Evolutionary conservation across 1,140 invertebrate genomes (phyloP).

Genomic region (Aphis gossypii): DNA sequence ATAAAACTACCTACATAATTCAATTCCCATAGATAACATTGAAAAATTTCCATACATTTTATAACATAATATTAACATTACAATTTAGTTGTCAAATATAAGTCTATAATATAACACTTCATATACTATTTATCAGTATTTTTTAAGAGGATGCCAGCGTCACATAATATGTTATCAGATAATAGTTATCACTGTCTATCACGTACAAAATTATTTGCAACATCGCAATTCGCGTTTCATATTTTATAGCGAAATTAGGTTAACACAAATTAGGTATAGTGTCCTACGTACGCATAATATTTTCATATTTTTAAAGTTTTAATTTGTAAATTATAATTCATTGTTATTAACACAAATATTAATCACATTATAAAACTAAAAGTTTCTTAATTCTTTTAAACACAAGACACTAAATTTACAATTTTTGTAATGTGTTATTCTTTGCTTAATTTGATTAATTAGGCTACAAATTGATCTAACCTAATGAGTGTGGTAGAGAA

Average conservation of each 20-base stretch:
- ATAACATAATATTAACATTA: background rate
- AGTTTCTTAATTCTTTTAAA: background rate
- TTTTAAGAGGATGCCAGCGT: background rate
- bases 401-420: background rate
- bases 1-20: background rate
- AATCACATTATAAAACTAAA: background rate
- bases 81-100: slow-evolving; percentile 9
- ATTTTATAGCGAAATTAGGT: background rate
- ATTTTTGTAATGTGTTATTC: background rate
- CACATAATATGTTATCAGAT: slow-evolving; percentile 6
- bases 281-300: background rate
- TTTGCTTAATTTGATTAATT: background rate
- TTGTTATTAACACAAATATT: background rate
- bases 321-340: background rate
- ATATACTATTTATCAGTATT: slow-evolving; percentile 9
- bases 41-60: background rate
- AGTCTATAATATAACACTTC: background rate
- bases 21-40: background rate
- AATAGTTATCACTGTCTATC: background rate
- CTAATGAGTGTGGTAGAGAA: background rate
- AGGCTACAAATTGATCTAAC: background rate
- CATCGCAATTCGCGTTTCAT: background rate
- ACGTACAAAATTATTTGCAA: background rate
- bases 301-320: background rate
- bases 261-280: background rate